A percentile compares a stretch with the other conserved stretches of the same genome.
Evolutionary conservation across 2,888 invertebrate genomes (phyloP).

Genomic region (Helobdella robusta): DNA sequence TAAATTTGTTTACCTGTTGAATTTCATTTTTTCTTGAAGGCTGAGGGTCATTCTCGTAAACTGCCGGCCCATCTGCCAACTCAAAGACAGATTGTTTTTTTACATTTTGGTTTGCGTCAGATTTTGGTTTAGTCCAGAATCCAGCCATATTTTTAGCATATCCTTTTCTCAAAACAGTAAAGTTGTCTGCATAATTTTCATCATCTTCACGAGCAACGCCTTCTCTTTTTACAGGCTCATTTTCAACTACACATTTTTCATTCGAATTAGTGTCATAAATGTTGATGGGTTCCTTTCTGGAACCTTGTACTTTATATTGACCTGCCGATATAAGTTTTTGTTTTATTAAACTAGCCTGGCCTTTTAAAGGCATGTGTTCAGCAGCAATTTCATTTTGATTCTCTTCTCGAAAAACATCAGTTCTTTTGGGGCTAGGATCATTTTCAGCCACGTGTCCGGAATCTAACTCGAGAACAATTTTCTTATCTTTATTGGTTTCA

Average conservation of each 20-base stretch:
- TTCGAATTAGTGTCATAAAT: constrained; percentile 10
- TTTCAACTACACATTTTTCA: constrained; percentile 33
- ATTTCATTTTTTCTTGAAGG: constrained; percentile 1
- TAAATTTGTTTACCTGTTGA: constrained; percentile 6
- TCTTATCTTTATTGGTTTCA: background rate
- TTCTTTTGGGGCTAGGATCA: constrained; percentile 16
- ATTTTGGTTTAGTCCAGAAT: constrained; percentile 8
- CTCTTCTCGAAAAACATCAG: constrained; percentile 13
- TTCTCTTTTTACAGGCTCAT: constrained; percentile 30
- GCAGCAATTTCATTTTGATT: background rate
- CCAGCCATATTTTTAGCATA: constrained; percentile 23
- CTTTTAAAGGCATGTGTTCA: constrained; percentile 6
- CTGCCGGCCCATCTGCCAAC: constrained; percentile 28
- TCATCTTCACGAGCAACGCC: constrained; percentile 28
- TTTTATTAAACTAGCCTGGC: constrained; percentile 15
- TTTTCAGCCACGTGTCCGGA: constrained; percentile 23
- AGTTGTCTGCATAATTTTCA: constrained; percentile 14
- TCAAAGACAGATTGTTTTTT: constrained; percentile 29
- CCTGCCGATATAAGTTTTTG: background rate
- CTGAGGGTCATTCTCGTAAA: constrained; percentile 33
- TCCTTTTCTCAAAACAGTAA: constrained; percentile 20
- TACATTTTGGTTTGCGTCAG: background rate
- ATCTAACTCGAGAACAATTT: constrained; percentile 10
- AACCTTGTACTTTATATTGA: background rate
- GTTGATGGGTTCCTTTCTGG: constrained; percentile 12